A percentile compares a stretch with the other conserved stretches of the same genome.
phyloP scores from a whole-genome alignment of 2,888 invertebrate species.

The Idaea biselata region DNA sequence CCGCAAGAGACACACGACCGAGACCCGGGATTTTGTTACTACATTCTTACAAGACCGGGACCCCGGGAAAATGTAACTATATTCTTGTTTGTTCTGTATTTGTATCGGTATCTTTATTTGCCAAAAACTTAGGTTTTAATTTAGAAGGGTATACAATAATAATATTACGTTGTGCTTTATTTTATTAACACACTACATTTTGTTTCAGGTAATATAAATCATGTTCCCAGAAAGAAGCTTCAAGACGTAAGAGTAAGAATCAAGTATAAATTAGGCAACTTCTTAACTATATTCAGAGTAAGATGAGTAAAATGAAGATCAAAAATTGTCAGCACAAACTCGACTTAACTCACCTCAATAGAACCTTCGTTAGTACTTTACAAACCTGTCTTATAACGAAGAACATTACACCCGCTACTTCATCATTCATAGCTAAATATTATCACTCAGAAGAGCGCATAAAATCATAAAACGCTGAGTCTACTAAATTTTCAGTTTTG shows the following conservation, averaged over 20 bases:
- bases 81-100: too few relatives aligned
- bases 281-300: slow-evolving; percentile 5
- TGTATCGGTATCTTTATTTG: too few relatives aligned
- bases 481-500: slow-evolving; percentile 14
- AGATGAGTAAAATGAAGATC: neutral
- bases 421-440: slow-evolving; percentile 23
- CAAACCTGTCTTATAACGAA: slow-evolving; percentile 17
- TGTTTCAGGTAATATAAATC: neutral
- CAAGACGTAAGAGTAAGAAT: too few relatives aligned
- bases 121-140: too few relatives aligned
- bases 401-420: slow-evolving; percentile 15
- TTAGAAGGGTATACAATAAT: too few relatives aligned
- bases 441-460: slow-evolving; percentile 23
- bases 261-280: slow-evolving; percentile 28
- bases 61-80: too few relatives aligned
- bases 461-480: slow-evolving; percentile 25
- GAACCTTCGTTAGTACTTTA: neutral
- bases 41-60: too few relatives aligned
- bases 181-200: neutral
- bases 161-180: too few relatives aligned
- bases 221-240: neutral
- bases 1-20: too few relatives aligned
- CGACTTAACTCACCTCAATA: neutral
- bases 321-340: neutral
- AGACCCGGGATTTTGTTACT: too few relatives aligned